Percentiles rank a stretch among this genome's conserved stretches.
These are phyloP conservation scores for Agonum fuliginosum DNA, from an alignment of 2,888 invertebrate genomes.

Conservation along the genomic window DNA sequence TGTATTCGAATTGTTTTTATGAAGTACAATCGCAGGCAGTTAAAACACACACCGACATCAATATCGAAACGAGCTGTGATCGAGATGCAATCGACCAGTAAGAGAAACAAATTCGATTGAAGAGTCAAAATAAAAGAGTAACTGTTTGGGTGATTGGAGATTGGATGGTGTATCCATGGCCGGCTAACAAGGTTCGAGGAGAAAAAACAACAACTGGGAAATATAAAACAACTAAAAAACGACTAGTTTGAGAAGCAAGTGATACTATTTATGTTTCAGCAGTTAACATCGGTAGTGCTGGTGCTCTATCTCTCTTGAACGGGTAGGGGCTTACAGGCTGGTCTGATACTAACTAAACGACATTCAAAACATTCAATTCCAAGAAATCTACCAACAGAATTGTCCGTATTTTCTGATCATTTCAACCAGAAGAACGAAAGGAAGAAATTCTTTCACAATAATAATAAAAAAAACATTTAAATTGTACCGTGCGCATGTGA, in stretches of 20 bases:
- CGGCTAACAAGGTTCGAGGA: conserved; percentile 58
- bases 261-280: conserved; percentile 64
- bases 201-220: conserved; percentile 60
- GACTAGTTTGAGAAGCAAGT: conserved; percentile 63
- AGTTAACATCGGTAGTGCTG: conserved; percentile 61
- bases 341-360: neutral
- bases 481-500: no score
- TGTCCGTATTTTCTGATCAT: no score
- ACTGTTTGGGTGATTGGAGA: conserved; percentile 49
- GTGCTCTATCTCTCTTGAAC: conserved; percentile 56
- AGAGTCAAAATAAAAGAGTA: conserved; percentile 12
- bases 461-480: no score
- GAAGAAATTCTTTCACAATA: no score
- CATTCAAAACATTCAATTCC: neutral
- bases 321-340: neutral
- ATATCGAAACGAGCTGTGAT: conserved; percentile 52
- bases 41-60: conserved; percentile 57
- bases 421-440: no score
- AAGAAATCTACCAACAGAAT: no score
- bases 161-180: conserved; percentile 54
- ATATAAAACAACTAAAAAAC: conserved; percentile 62
- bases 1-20: conserved; percentile 55
- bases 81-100: conserved; percentile 47
- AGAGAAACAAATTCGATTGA: neutral
- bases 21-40: conserved; percentile 56